phyloP scores from a whole-genome alignment of 2,888 invertebrate genomes.

The Leptinotarsa peninsularis region DNA sequence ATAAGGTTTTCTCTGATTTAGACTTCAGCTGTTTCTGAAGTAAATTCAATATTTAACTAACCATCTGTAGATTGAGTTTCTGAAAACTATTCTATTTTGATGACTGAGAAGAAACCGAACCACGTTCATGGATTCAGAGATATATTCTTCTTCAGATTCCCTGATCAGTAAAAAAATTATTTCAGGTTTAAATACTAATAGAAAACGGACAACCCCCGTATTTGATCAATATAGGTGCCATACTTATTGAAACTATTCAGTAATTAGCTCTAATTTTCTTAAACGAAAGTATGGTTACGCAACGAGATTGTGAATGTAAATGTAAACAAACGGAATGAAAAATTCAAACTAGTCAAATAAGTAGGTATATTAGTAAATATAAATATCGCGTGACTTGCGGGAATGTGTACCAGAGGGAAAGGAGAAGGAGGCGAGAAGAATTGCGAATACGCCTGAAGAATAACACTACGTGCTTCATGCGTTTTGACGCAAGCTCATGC shows the following conservation, averaged over 20 bases:
- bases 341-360: background rate
- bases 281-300: constrained; percentile 50
- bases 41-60: too few species aligned
- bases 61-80: too few species aligned
- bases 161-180: too few species aligned
- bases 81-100: too few species aligned
- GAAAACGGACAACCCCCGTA: constrained; percentile 29
- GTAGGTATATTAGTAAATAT: constrained; percentile 30
- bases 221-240: constrained; percentile 33
- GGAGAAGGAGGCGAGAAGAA: constrained; percentile 10
- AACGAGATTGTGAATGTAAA: constrained; percentile 46
- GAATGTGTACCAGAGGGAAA: constrained; percentile 31
- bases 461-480: constrained; percentile 43
- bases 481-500: constrained; percentile 37
- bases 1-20: too few species aligned
- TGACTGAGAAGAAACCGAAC: too few species aligned
- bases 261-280: constrained; percentile 46
- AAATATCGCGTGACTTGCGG: constrained; percentile 5
- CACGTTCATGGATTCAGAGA: too few species aligned
- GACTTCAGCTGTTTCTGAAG: too few species aligned
- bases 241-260: constrained; percentile 39
- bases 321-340: constrained; percentile 27
- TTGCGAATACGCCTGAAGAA: background rate
- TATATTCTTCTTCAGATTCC: too few species aligned
- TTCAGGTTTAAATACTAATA: background rate